phyloP scores from a whole-genome alignment of 2,888 invertebrate genomes.

The Masnerella sp. region DNA sequence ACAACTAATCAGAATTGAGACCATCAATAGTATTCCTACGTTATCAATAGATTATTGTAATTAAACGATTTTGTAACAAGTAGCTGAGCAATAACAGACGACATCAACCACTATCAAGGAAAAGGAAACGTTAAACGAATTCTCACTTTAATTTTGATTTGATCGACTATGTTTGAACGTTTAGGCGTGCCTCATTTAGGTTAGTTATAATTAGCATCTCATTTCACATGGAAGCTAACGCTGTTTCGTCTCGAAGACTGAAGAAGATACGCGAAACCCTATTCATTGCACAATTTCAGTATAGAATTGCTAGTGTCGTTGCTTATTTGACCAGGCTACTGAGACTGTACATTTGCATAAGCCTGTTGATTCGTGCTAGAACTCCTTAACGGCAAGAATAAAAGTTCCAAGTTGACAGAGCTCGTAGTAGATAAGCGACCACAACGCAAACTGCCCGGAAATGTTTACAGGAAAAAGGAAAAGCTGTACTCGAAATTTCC shows the following conservation, averaged over 20 bases:
- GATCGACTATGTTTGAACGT: no score
- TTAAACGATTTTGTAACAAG: no score
- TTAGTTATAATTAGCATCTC: background rate
- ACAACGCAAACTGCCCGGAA: slow-evolving; percentile 13
- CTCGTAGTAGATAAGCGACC: background rate
- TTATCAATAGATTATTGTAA: no score
- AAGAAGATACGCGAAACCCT: slow-evolving; percentile 7
- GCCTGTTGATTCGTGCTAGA: slow-evolving; percentile 9
- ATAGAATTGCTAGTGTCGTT: slow-evolving; percentile 3
- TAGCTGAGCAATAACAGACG: no score
- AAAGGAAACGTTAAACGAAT: no score
- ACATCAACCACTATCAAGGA: no score
- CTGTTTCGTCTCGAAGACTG: slow-evolving; percentile 5
- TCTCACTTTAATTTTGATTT: no score
- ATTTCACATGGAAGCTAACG: background rate
- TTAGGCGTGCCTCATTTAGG: no score
- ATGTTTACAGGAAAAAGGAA: background rate
- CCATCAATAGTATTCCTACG: no score
- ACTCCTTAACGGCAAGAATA: no score
- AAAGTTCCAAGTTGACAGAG: no score
- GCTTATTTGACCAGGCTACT: slow-evolving; percentile 1
- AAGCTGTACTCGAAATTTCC: background rate
- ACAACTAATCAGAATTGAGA: slow-evolving; percentile 26
- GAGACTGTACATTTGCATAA: slow-evolving; percentile 20
- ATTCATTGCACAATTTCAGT: background rate